Percentiles rank a stretch among this genome's conserved stretches.
Conservation (phyloP, 1,140 invertebrate genomes). For the Hetaerina americana region DNA sequence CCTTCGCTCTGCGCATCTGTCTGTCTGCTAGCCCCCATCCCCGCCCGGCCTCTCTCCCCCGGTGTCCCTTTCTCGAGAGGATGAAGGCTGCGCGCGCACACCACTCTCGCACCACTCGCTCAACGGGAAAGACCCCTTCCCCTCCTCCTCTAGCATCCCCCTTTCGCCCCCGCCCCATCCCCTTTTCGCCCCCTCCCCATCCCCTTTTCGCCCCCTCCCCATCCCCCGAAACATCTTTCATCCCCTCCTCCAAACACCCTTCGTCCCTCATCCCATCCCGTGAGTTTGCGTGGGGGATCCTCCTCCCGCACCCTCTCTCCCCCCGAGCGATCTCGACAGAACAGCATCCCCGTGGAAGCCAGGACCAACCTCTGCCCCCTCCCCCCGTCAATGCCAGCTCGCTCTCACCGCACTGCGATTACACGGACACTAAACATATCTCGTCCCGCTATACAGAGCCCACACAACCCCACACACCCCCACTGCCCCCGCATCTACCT, state of each 20-base stretch:
- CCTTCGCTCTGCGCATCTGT: not conserved
- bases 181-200: not conserved
- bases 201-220: not conserved
- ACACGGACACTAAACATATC: not conserved
- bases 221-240: not conserved
- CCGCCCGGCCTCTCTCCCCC: no score
- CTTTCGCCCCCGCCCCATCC: not conserved
- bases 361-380: not conserved
- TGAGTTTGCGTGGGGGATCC: not conserved
- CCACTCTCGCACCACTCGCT: no score
- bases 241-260: not conserved
- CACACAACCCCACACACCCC: no score
- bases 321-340: not conserved
- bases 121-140: no score
- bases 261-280: not conserved
- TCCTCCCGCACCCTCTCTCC: no score
- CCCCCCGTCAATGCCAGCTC: not conserved
- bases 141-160: not conserved
- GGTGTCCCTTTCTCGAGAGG: no score
- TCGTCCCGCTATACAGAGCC: not conserved
- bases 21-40: not conserved
- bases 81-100: no score
- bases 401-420: not conserved
- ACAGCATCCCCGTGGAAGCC: not conserved
- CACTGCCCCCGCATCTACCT: no score